Evolutionary conservation across 2,888 invertebrate species (phyloP).

Genomic region (Atethmia centrago): DNA sequence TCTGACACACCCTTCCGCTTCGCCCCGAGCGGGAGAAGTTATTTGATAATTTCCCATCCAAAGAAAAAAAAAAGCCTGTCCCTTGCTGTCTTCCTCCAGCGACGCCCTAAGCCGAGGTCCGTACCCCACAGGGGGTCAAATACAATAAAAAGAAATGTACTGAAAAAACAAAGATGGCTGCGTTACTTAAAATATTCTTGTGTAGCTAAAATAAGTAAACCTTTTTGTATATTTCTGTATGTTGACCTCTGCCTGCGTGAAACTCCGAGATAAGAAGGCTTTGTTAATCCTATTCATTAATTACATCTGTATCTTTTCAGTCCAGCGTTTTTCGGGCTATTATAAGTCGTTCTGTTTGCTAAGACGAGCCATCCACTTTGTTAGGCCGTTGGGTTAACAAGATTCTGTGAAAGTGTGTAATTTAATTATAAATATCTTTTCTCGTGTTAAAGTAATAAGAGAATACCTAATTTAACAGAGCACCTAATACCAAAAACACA

Average conservation of each 20-base stretch:
- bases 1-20: too few relatives aligned
- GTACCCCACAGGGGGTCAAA: too few relatives aligned
- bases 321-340: constrained; percentile 34
- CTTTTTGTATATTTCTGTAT: constrained; percentile 17
- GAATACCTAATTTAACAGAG: too few relatives aligned
- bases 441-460: neutral
- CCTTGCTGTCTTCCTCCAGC: too few relatives aligned
- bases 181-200: too few relatives aligned
- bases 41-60: too few relatives aligned
- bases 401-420: constrained; percentile 8
- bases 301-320: constrained; percentile 37
- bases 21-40: too few relatives aligned
- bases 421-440: constrained; percentile 3
- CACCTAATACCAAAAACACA: too few relatives aligned
- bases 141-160: too few relatives aligned
- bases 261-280: constrained; percentile 38
- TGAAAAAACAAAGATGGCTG: too few relatives aligned
- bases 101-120: too few relatives aligned
- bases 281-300: constrained; percentile 45
- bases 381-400: constrained; percentile 1
- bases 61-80: too few relatives aligned
- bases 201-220: constrained; percentile 2
- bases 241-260: constrained; percentile 31
- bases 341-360: constrained; percentile 23
- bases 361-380: neutral